Evolutionary conservation across 2,888 invertebrate species (phyloP).

Genomic region (Venusia cambrica): DNA sequence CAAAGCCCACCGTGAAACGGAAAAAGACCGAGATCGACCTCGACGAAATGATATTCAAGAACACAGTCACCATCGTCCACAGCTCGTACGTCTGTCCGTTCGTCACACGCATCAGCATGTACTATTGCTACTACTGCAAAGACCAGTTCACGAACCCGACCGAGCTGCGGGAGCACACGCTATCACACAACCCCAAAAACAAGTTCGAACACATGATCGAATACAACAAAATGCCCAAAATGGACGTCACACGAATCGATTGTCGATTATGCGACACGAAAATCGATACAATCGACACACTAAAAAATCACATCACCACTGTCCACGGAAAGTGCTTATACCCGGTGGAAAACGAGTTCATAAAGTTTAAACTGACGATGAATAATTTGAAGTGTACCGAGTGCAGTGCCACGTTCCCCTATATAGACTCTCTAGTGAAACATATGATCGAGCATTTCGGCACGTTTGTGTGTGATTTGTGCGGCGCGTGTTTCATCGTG

Average conservation of each 20-base stretch:
- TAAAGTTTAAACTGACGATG: slow-evolving; percentile 57
- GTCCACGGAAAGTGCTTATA: slow-evolving; percentile 45
- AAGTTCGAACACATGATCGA: slow-evolving; percentile 54
- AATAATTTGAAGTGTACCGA: slow-evolving; percentile 60
- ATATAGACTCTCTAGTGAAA: slow-evolving; percentile 61
- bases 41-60: slow-evolving; percentile 53
- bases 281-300: slow-evolving; percentile 51
- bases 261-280: slow-evolving; percentile 59
- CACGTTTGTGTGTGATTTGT: slow-evolving; percentile 62
- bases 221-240: slow-evolving; percentile 64
- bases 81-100: slow-evolving; percentile 67
- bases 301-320: slow-evolving; percentile 51
- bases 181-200: slow-evolving; percentile 53
- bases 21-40: slow-evolving; percentile 44
- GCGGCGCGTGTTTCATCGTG: slow-evolving; percentile 72
- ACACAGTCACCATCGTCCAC: slow-evolving; percentile 56
- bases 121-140: slow-evolving; percentile 68
- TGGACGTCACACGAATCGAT: slow-evolving; percentile 66
- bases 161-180: slow-evolving; percentile 61
- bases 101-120: slow-evolving; percentile 61
- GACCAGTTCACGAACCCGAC: slow-evolving; percentile 65
- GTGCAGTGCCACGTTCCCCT: slow-evolving; percentile 56
- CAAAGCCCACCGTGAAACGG: slow-evolving; percentile 24
- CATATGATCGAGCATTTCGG: slow-evolving; percentile 70
- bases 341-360: slow-evolving; percentile 56